Evolutionary conservation across 2,113 vertebrate genomes (phyloP).

Genomic region (Vidua chalybeata): DNA sequence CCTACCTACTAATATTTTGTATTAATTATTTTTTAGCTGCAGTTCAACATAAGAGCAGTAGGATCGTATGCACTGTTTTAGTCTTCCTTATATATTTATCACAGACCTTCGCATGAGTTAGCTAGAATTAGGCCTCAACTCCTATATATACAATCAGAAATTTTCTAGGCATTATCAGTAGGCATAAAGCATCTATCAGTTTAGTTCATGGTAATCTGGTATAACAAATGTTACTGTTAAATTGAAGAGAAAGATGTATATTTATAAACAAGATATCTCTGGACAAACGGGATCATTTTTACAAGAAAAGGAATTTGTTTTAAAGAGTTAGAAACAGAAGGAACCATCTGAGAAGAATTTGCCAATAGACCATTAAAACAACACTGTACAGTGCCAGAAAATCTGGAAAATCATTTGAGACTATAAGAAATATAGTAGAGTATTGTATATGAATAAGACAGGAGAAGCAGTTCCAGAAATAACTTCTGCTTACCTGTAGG

Average conservation of each 20-base stretch:
- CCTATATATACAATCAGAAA: background rate
- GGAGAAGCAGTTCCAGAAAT: conserved; percentile 12
- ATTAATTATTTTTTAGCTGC: background rate
- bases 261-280: background rate
- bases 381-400: background rate
- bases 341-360: background rate
- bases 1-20: background rate
- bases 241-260: background rate
- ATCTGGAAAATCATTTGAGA: conserved; percentile 30
- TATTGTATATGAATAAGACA: background rate
- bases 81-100: background rate
- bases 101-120: background rate
- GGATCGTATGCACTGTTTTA: background rate
- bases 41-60: background rate
- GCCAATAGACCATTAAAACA: background rate
- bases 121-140: background rate
- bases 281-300: background rate
- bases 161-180: background rate
- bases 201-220: background rate
- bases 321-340: background rate
- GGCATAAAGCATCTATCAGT: background rate
- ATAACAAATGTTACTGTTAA: background rate
- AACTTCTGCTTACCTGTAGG: conserved; percentile 5
- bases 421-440: background rate
- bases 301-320: background rate